Conservation (phyloP, 2,888 invertebrate genomes). For the Polydrusus pterygomalis region DNA sequence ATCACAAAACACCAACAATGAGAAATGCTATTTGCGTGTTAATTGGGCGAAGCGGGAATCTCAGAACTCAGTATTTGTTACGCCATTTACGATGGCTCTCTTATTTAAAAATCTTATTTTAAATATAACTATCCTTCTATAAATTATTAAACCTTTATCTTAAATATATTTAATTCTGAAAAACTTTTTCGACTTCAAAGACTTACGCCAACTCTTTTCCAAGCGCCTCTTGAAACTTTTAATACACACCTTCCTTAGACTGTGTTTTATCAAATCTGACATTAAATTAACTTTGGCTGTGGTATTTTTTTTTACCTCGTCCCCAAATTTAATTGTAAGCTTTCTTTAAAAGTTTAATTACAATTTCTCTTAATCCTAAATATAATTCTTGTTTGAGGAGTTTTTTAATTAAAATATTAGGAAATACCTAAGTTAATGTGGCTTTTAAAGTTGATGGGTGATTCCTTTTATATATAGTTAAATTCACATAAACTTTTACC, state of each 20-base stretch:
- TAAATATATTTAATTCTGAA: too few relatives aligned
- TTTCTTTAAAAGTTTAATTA: conserved; percentile 12
- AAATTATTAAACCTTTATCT: too few relatives aligned
- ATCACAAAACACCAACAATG: too few relatives aligned
- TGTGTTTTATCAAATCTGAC: neutral
- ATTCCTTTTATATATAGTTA: neutral
- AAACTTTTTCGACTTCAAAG: neutral
- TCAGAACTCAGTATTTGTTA: too few relatives aligned
- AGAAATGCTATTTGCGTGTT: too few relatives aligned
- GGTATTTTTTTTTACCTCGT: neutral
- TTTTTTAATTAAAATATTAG: conserved; percentile 11
- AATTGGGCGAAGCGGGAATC: too few relatives aligned
- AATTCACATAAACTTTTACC: too few relatives aligned
- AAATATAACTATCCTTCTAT: too few relatives aligned
- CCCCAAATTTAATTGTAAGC: neutral
- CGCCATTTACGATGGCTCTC: too few relatives aligned
- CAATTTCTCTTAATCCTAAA: neutral
- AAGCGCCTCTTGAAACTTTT: neutral
- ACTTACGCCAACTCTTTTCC: neutral
- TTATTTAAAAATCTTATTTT: too few relatives aligned
- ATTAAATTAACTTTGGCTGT: neutral
- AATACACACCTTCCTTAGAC: neutral
- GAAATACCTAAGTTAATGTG: neutral
- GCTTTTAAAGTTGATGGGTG: neutral
- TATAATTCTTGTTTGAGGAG: neutral